Percentiles rank a stretch among this genome's conserved stretches.
Conservation (phyloP, 1,140 invertebrate genomes). For the Scaptomyza hsui region DNA sequence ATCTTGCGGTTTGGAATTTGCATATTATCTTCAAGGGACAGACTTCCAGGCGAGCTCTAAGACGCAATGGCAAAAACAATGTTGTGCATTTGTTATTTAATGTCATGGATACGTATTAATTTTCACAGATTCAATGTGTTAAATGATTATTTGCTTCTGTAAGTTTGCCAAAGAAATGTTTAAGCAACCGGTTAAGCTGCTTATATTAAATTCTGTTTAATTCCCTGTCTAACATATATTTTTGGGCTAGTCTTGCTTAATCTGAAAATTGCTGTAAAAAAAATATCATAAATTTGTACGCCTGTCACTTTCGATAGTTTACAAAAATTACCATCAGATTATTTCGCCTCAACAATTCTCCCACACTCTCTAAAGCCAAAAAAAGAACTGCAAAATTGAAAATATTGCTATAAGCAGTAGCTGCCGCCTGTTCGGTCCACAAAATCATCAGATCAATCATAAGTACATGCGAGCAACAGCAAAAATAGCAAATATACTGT, state of each 20-base stretch:
- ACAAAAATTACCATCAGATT: slow-evolving; percentile 75
- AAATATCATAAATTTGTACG: slow-evolving; percentile 58
- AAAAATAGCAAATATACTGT: slow-evolving; percentile 47
- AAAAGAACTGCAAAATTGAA: slow-evolving; percentile 21
- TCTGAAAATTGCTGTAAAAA: slow-evolving; percentile 13
- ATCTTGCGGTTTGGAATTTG: slow-evolving; percentile 3
- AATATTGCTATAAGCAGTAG: slow-evolving; percentile 51
- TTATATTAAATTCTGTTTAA: background rate
- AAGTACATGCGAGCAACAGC: slow-evolving; percentile 45
- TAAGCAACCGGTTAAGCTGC: background rate
- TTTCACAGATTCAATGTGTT: background rate
- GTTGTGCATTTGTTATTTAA: too few relatives aligned
- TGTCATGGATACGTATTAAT: background rate
- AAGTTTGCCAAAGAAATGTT: too few relatives aligned
- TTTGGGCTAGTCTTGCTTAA: slow-evolving; percentile 23
- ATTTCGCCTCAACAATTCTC: slow-evolving; percentile 58
- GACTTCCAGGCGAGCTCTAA: slow-evolving; percentile 1
- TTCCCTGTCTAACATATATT: background rate
- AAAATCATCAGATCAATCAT: slow-evolving; percentile 80
- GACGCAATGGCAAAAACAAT: background rate
- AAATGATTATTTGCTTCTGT: background rate
- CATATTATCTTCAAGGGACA: slow-evolving; percentile 5
- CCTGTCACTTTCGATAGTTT: slow-evolving; percentile 68
- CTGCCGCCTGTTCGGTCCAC: slow-evolving; percentile 58
- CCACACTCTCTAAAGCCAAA: slow-evolving; percentile 66